Evolutionary conservation across 2,888 invertebrate species (phyloP), one percentile per base, ranked within the genome.

Genomic region (Lampropteryx suffumata): DNA sequence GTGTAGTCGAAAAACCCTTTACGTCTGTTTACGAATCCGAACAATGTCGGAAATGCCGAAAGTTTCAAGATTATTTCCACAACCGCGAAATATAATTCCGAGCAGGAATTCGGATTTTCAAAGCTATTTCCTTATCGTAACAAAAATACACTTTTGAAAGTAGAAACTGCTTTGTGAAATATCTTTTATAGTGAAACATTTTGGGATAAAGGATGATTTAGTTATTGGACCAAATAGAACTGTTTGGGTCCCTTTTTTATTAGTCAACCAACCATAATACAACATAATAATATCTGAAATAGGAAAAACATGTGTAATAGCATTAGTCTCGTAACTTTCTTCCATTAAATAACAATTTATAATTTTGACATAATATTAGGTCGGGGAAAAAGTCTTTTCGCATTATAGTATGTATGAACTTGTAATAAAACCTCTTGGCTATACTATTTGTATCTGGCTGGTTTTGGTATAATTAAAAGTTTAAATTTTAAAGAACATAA

Each of bases 11-110:
- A 45, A 50, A 62, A 33, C 55, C 56, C 49, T 53, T 52, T 45
- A 41, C 29, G 42, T 55, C 53, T 61, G 57, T 62, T 59, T 57
- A 55, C 57, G 55, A 57, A 55, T 52, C 44, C 51, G 42, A 52
- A 45, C 48, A 58, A 55, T 55, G 59, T 35, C 26, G 51, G 17
- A 50, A 43, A 59, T 45, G 36, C 37, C 48, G 46, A 39, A 49
- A 46, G 43, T 53, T 50, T 44, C 49, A 41, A 55, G 52, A 59
- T 56, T 54, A 57, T 56, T 55, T 59, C 53, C 36, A 32, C 43
- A 45, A 52, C 54, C 54, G 48, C 56, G 43, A 56, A 57, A 61
- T 58, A 57, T 55, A 55, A 48, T 47, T 59, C 57, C 34, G 24
- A 17, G 27, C 33, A 37, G 46, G 49, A 52, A 50, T 54, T 46